Evolutionary conservation across 2,888 invertebrate species (phyloP), one percentile per base, ranked within the genome.

Genomic region (Petrolisthes manimaculis): DNA sequence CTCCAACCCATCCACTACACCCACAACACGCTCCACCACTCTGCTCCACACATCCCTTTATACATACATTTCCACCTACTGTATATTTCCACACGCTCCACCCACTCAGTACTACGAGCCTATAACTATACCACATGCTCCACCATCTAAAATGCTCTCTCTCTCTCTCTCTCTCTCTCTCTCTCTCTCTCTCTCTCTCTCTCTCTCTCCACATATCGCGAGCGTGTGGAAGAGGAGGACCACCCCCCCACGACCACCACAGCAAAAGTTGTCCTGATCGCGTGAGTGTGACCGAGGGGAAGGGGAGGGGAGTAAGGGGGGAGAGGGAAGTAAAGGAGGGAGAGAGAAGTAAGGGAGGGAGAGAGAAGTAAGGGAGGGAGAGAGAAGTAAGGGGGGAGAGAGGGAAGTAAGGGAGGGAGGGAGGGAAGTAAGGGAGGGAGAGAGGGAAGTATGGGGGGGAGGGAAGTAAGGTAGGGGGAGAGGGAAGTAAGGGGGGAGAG

Each of bases 181-280:
- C 75, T n/a, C 8, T n/a, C 21, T 75, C 75, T 75, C 75, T 12
- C 78, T 21, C 78, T 78, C 8, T 78, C 37, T 78, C 78, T 24
- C 24, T 24, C 24, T 5, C 8, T 14, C 4, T 24, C 37, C 18
- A 14, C 53, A 78, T 75, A 75, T 75, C 61, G 8, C 61, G 8
- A 8, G n/a, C n/a, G n/a, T n/a, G 14, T 61, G 14, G 9, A 61
- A 8, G 14, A 61, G 8, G 9, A 9, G 9, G 8, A 61, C 61
- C 61, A 61, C 9, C 61, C 8, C 8, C 61, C 8, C 61, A 61
- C 8, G 61, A 61, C 61, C 61, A 61, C 61, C 8, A 61, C 14
- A 8, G 14, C 61, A 61, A 61, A 9, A 8, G 9, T 61, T 61
- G n/a, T n/a, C n/a, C n/a, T n/a, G n/a, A n/a, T n/a, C n/a, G n/a